Base-by-base conservation (phyloP, 2,888 invertebrate genomes). In the Sinohyriopsis cumingii region DNA sequence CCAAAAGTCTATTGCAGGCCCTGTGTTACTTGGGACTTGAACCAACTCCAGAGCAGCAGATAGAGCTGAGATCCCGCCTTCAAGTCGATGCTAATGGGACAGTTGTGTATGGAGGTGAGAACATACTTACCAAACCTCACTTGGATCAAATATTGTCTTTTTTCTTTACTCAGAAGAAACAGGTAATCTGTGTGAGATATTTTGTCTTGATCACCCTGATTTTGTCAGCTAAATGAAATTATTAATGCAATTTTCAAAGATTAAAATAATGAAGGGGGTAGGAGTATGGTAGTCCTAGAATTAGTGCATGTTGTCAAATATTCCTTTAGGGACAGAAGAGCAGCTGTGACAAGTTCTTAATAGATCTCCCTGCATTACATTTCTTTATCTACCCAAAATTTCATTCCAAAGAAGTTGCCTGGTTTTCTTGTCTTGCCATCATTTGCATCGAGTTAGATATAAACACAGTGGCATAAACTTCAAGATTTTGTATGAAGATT, bases 61-160 rank as follows among this genome's bases (percentile, higher is more conserved):
- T 64, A 6, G 69, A 75, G 53, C 74, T 88, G 74, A 73, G 82
- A 64, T 70, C 79, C 20, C 67, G 72, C 55, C 73, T 88, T 28
- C 73, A 72, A 5, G 73, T 86, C 6, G 87, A 87, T 69, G 67
- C 75, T 5, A 53, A 78, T 24, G 86, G 85, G 25, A 81, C 79
- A 55, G 86, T 86, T 12, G 79, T 73, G 54, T 88, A 86, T 77
- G 85, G 84, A 73, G 86, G 87, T 86, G 71, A 63, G 73, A 66
- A 54, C 22, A 59, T 45, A 45, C 45, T 15, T 33, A 33, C 33
- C 33, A 12, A 45, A 15, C 45, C 0, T 12, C 15, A 45, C 45
- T 45, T 45, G 15, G 45, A 45, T 45, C 15, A 45, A 45, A 28
- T 28, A 28, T 28, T 28, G 12, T 25, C 3, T 24, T 28, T 28